phyloP scores from a whole-genome alignment of 2,113 vertebrate species.

The Gila orcuttii region DNA sequence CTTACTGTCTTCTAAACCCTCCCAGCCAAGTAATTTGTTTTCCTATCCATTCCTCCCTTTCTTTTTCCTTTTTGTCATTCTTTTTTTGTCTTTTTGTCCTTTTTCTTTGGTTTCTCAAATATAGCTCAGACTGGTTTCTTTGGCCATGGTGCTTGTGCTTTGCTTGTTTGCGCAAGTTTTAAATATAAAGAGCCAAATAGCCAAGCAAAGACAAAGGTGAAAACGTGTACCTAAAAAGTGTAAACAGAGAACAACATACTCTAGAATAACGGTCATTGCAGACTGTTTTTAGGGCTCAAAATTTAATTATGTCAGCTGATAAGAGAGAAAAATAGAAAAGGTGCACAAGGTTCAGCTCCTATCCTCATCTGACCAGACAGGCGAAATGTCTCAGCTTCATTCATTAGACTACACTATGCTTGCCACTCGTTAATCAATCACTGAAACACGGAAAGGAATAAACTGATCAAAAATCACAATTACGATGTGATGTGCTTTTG shows the following conservation, averaged over 20 bases:
- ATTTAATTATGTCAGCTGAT: background rate
- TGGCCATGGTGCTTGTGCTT: background rate
- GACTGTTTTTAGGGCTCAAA: constrained; percentile 11
- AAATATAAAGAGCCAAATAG: constrained; percentile 38
- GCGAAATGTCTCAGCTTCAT: constrained; percentile 42
- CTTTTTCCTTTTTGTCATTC: constrained; percentile 12
- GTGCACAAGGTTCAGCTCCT: background rate
- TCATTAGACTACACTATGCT: constrained; percentile 38
- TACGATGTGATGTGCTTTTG: background rate
- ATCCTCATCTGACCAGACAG: background rate
- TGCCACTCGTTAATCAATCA: constrained; percentile 40
- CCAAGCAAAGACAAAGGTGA: constrained; percentile 27
- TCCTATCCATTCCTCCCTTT: constrained; percentile 12
- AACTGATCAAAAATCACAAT: background rate
- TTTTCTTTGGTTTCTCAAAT: constrained; percentile 41
- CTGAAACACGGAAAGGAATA: background rate
- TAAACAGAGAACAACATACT: background rate
- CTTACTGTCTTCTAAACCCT: background rate
- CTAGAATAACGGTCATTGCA: background rate
- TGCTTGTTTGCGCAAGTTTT: constrained; percentile 28
- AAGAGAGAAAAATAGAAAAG: background rate
- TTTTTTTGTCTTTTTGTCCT: constrained; percentile 12
- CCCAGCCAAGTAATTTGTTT: constrained; percentile 45
- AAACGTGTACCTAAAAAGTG: background rate
- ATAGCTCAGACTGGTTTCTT: constrained; percentile 33